These are phyloP conservation scores for Oophaga pumilio DNA, from an alignment of 2,113 vertebrate genomes.

Conservation along the genomic window DNA sequence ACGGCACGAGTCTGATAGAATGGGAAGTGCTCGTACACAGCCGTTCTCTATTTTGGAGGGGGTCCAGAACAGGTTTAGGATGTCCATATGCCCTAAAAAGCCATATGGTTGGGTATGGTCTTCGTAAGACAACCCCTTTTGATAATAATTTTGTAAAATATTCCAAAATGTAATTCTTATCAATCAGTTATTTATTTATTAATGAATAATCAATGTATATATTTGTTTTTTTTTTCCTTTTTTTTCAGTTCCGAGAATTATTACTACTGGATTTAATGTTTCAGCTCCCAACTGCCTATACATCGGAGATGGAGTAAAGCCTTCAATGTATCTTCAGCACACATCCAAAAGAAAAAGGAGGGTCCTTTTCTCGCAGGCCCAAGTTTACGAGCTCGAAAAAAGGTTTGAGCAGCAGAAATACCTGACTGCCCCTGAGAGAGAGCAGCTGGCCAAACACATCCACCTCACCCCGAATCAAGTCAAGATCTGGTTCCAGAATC, in stretches of 20 bases:
- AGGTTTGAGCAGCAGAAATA: conserved; percentile 61
- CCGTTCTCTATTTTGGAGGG: no score
- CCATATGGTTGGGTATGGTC: no score
- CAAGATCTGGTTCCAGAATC: conserved; percentile 99
- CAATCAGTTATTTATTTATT: not conserved
- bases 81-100: no score
- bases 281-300: conserved; percentile 45
- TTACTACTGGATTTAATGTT: conserved; percentile 52
- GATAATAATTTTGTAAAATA: no score
- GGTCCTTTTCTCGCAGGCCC: conserved; percentile 60
- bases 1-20: no score
- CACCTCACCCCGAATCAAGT: conserved; percentile 75
- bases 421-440: conserved; percentile 58
- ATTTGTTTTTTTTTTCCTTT: not conserved
- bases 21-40: no score
- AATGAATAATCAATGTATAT: not conserved
- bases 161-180: no score
- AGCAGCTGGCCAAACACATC: conserved; percentile 58
- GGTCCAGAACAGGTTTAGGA: no score
- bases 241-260: conserved; percentile 58
- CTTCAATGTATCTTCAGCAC: conserved; percentile 11
- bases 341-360: conserved; percentile 56
- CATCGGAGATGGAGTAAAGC: conserved; percentile 38
- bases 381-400: conserved; percentile 61
- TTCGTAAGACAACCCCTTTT: no score